Evolutionary conservation across 2,113 vertebrate species (phyloP).

Genomic region (Echinops telfairi): DNA sequence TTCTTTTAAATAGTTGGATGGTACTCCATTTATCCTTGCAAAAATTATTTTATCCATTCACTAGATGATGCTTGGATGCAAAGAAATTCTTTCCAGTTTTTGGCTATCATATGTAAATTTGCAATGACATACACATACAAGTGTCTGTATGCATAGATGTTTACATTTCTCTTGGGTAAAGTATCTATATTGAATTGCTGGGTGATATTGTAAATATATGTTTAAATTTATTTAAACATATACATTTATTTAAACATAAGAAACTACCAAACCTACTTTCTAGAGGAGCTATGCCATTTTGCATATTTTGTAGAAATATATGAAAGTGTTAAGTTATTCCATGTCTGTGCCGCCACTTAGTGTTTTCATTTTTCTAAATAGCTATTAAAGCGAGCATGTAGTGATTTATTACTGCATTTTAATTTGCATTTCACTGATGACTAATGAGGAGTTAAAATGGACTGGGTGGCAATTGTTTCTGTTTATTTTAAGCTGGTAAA

Average conservation of each 20-base stretch:
- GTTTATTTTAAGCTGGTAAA: no score
- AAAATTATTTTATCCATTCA: no score
- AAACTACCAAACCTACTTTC: no score
- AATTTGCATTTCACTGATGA: not conserved
- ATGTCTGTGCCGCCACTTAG: not conserved
- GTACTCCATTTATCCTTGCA: not conserved
- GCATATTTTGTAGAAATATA: not conserved
- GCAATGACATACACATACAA: not conserved
- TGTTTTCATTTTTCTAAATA: not conserved
- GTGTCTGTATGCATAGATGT: not conserved
- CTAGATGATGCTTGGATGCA: no score
- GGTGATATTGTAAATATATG: no score
- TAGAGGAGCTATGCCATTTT: not conserved
- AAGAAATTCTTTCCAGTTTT: not conserved
- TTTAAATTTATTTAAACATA: no score
- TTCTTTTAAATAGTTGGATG: no score
- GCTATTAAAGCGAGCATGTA: not conserved
- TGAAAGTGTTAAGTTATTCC: not conserved
- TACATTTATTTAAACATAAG: no score
- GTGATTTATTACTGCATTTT: not conserved
- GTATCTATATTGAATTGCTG: no score
- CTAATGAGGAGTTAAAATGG: no score
- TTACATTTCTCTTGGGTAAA: not conserved
- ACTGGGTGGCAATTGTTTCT: no score
- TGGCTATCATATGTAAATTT: not conserved